A percentile compares a stretch with the other conserved stretches of the same genome.
These are phyloP conservation scores for Drosophila koepferae DNA, from an alignment of 2,888 invertebrate species.

Conservation along the genomic window DNA sequence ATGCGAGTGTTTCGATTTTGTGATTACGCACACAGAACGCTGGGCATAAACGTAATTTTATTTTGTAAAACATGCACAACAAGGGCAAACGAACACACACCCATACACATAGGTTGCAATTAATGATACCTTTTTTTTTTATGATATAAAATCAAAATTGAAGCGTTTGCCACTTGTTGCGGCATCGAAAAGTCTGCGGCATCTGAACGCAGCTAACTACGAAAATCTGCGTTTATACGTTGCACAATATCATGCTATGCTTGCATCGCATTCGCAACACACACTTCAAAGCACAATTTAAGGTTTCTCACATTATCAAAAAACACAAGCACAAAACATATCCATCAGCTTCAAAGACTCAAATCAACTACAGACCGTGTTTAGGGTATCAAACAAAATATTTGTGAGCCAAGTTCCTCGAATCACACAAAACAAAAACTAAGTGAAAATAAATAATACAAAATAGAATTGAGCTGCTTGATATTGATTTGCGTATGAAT, in stretches of 20 bases:
- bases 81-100: conserved; percentile 30
- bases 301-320: conserved; percentile 48
- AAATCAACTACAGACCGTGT: conserved; percentile 10
- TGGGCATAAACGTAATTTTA: conserved; percentile 50
- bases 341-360: conserved; percentile 32
- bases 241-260: conserved; percentile 32
- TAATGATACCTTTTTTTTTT: conserved; percentile 10
- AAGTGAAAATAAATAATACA: background rate
- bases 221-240: conserved; percentile 33
- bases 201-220: conserved; percentile 49
- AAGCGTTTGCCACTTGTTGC: conserved; percentile 45
- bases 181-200: conserved; percentile 57
- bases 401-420: conserved; percentile 33
- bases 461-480: conserved; percentile 10
- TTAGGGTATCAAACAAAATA: conserved; percentile 18
- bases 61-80: conserved; percentile 45
- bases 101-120: conserved; percentile 1
- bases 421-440: conserved; percentile 11
- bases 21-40: conserved; percentile 44
- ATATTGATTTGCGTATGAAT: conserved; percentile 38
- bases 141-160: conserved; percentile 1
- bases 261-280: conserved; percentile 1
- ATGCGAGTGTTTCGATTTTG: conserved; percentile 53
- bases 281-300: conserved; percentile 33
- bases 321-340: conserved; percentile 39